A percentile compares a stretch with the other conserved stretches of the same genome.
These are phyloP conservation scores for Drosophila teissieri DNA, from an alignment of 1,140 invertebrate genomes.

Conservation along the genomic window DNA sequence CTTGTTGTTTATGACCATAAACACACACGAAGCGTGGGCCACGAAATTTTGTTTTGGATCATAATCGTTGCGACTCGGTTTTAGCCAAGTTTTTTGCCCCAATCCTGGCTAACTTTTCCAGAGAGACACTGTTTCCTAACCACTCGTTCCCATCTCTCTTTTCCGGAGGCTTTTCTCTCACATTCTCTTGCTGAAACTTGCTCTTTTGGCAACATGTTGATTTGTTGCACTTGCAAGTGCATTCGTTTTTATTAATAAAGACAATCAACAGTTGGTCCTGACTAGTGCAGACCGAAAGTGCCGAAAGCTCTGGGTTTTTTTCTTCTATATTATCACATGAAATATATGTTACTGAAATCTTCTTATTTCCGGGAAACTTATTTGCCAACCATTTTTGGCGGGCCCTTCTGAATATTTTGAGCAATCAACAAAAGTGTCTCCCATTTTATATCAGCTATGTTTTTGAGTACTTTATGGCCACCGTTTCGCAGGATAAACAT, in stretches of 20 bases:
- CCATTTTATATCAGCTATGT: slow-evolving; percentile 3
- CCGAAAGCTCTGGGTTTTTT: slow-evolving; percentile 21
- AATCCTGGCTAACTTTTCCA: slow-evolving; percentile 39
- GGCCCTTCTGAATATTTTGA: slow-evolving; percentile 9
- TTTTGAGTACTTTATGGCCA: slow-evolving; percentile 40
- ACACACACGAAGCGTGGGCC: slow-evolving; percentile 25
- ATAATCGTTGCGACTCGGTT: slow-evolving; percentile 22
- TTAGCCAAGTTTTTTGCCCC: slow-evolving; percentile 34
- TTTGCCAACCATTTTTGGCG: slow-evolving; percentile 10
- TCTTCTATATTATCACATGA: slow-evolving; percentile 1
- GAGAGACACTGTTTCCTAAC: slow-evolving; percentile 39
- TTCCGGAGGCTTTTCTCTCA: background rate
- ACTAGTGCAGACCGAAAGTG: slow-evolving; percentile 16
- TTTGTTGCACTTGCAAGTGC: slow-evolving; percentile 29
- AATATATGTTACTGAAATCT: slow-evolving; percentile 8
- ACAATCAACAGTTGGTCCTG: slow-evolving; percentile 65
- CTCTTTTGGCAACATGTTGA: slow-evolving; percentile 70
- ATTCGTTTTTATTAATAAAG: slow-evolving; percentile 5
- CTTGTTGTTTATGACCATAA: slow-evolving; percentile 35
- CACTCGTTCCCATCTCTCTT: slow-evolving; percentile 53
- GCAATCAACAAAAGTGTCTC: slow-evolving; percentile 71
- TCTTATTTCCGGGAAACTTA: slow-evolving; percentile 14
- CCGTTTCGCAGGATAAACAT: slow-evolving; percentile 19
- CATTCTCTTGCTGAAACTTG: slow-evolving; percentile 1
- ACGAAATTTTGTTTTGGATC: slow-evolving; percentile 39